These are phyloP conservation scores for Ephestia elutella DNA, from an alignment of 1,140 invertebrate genomes.

Conservation along the genomic window DNA sequence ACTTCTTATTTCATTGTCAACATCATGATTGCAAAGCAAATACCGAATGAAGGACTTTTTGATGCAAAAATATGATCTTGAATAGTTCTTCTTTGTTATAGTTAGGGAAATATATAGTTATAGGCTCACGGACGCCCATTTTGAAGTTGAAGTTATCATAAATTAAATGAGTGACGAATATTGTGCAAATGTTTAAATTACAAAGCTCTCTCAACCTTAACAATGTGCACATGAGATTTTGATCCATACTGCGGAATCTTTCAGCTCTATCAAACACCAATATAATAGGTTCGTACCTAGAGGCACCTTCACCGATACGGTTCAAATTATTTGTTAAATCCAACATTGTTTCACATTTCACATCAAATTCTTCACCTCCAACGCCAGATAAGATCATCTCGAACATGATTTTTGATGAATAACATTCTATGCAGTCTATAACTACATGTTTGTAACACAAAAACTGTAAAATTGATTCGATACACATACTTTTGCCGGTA, in stretches of 20 bases:
- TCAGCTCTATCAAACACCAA: conserved; percentile 88
- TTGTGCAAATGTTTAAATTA: conserved; percentile 81
- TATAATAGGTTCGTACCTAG: conserved; percentile 71
- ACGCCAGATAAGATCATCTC: conserved; percentile 84
- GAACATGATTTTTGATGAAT: conserved; percentile 82
- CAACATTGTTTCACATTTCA: conserved; percentile 82
- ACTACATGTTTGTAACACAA: conserved; percentile 78
- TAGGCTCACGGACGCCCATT: conserved; percentile 82
- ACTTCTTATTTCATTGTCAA: conserved; percentile 33
- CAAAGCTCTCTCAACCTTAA: conserved; percentile 84
- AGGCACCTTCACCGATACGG: conserved; percentile 35
- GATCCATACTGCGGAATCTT: conserved; percentile 82
- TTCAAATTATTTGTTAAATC: conserved; percentile 81
- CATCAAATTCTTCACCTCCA: conserved; percentile 45
- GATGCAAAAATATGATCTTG: conserved; percentile 78
- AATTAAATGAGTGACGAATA: conserved; percentile 84
- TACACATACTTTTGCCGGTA: conserved; percentile 85
- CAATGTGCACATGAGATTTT: conserved; percentile 78
- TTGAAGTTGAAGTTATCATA: conserved; percentile 87
- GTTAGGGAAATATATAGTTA: conserved; percentile 86
- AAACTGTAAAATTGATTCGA: conserved; percentile 76
- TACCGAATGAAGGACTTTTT: conserved; percentile 51
- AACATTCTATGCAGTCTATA: conserved; percentile 89
- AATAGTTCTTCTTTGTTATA: conserved; percentile 86
- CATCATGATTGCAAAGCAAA: conserved; percentile 37